Evolutionary conservation across 2,113 vertebrate genomes (phyloP).

Genomic region (Cnemophilus loriae): DNA sequence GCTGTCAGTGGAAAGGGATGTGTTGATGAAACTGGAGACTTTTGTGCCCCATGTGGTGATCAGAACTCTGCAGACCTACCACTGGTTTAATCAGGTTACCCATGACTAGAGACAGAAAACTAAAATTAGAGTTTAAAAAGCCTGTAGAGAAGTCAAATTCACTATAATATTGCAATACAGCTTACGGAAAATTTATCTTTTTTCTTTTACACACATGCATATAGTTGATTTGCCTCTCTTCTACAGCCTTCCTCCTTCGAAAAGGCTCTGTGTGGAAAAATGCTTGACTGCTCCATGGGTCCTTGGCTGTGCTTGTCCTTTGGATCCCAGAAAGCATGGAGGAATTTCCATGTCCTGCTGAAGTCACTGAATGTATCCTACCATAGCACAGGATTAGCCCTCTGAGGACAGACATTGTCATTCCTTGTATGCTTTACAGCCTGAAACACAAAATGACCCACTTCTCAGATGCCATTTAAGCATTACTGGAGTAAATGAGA

Average conservation of each 20-base stretch:
- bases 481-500: background rate
- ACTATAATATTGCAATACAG: background rate
- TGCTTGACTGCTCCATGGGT: background rate
- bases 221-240: background rate
- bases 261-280: background rate
- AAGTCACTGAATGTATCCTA: background rate
- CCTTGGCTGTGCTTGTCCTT: background rate
- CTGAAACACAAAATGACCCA: background rate
- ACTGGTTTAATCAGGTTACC: background rate
- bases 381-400: background rate
- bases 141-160: background rate
- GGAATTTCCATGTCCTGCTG: background rate
- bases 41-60: background rate
- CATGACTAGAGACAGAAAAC: background rate
- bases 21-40: background rate
- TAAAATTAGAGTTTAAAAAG: background rate
- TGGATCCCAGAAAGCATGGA: background rate
- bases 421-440: background rate
- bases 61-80: background rate
- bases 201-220: background rate
- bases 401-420: background rate
- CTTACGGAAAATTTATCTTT: background rate
- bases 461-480: background rate
- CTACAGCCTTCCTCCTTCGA: background rate
- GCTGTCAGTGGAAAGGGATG: background rate